A percentile compares a stretch with the other conserved stretches of the same genome.
Conservation (phyloP, 2,113 vertebrate species). For the Dolichallabes microphthalmus region DNA sequence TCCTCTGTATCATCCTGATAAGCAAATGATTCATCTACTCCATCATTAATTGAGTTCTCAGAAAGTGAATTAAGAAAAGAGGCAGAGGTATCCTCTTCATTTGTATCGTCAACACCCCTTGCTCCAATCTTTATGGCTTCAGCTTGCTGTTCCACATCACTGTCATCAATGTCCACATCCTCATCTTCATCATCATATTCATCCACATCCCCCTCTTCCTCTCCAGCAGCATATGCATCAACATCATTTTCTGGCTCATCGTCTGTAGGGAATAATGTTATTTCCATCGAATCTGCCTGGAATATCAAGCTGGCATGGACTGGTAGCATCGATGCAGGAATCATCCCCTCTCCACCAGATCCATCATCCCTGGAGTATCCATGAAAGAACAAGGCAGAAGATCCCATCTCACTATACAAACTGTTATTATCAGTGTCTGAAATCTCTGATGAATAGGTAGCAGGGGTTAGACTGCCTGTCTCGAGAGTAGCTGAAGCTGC, state of each 20-base stretch:
- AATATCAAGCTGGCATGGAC: conserved; percentile 89
- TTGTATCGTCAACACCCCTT: conserved; percentile 61
- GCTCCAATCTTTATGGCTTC: conserved; percentile 50
- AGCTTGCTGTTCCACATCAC: conserved; percentile 73
- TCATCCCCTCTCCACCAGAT: conserved; percentile 78
- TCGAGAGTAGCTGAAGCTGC: conserved; percentile 49
- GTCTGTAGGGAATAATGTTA: conserved; percentile 76
- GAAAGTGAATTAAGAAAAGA: conserved; percentile 92
- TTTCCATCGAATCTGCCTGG: conserved; percentile 89
- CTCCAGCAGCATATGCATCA: conserved; percentile 74
- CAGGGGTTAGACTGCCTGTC: conserved; percentile 66
- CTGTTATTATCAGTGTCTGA: conserved; percentile 58
- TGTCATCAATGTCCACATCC: conserved; percentile 55
- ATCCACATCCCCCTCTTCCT: conserved; percentile 76
- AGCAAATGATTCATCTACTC: conserved; percentile 88
- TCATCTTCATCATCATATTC: conserved; percentile 74
- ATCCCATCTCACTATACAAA: conserved; percentile 62
- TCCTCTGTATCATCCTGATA: conserved; percentile 90
- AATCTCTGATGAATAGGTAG: conserved; percentile 62
- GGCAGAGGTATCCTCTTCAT: conserved; percentile 82
- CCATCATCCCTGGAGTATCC: conserved; percentile 66
- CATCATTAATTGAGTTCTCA: conserved; percentile 89
- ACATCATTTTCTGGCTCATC: conserved; percentile 69
- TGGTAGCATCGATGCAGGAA: conserved; percentile 86
- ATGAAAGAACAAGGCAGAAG: conserved; percentile 71